phyloP scores from a whole-genome alignment of 2,888 invertebrate genomes.

The Resseliella maxima region DNA sequence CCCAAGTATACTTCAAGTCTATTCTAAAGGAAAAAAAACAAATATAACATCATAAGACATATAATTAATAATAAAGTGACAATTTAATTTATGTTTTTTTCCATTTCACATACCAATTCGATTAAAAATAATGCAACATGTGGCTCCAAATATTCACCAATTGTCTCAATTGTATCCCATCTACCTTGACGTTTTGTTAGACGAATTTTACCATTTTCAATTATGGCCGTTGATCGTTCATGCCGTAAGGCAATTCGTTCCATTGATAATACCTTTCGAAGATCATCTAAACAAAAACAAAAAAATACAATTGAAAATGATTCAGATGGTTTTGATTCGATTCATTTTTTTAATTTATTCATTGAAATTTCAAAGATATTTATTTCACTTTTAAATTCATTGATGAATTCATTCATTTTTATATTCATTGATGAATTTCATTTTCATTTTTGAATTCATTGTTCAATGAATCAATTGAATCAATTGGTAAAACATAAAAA shows the following conservation, averaged over 20 bases:
- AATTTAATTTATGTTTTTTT: too few species aligned
- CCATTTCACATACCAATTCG: conserved; percentile 56
- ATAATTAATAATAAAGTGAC: too few species aligned
- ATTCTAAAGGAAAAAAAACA: not conserved
- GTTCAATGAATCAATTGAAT: too few species aligned
- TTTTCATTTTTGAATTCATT: too few species aligned
- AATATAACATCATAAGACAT: too few species aligned
- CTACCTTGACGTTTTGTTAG: conserved; percentile 30
- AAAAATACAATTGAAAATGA: not conserved
- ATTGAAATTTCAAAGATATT: not conserved
- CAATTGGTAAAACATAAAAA: too few species aligned
- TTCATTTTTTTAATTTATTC: not conserved
- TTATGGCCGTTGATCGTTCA: not conserved
- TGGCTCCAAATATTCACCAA: conserved; percentile 26
- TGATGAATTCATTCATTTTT: too few species aligned
- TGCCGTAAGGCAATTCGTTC: not conserved
- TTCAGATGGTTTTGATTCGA: not conserved
- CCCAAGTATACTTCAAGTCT: not conserved
- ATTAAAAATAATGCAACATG: conserved; percentile 56
- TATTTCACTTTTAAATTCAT: too few species aligned
- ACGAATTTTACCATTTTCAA: conserved; percentile 37
- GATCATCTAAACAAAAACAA: not conserved
- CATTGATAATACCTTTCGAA: not conserved
- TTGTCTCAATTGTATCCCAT: conserved; percentile 55
- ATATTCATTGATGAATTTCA: too few species aligned